Percentiles rank a stretch among this genome's conserved stretches.
These are phyloP conservation scores for Hydrocynus forskahlii DNA, from an alignment of 2,797 vertebrate genomes.

Conservation along the genomic window DNA sequence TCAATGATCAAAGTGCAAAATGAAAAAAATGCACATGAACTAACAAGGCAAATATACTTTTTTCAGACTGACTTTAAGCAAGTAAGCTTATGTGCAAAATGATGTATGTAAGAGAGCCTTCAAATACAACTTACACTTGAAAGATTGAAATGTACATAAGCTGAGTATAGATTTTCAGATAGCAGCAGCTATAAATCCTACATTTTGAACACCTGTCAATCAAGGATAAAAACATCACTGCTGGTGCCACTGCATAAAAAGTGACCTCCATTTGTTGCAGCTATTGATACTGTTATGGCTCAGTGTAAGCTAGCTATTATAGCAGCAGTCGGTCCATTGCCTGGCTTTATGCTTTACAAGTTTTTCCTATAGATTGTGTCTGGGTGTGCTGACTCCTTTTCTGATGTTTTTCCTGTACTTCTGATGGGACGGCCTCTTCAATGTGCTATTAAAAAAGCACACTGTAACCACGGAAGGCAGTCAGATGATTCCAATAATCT, in stretches of 20 bases:
- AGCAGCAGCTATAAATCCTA: not conserved
- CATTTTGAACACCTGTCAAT: not conserved
- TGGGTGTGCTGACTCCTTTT: not conserved
- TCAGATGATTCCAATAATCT: not conserved
- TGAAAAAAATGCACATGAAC: no score
- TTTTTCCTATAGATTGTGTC: not conserved
- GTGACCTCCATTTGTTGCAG: not conserved
- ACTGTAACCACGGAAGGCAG: not conserved
- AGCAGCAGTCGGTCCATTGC: not conserved
- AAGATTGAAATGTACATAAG: not conserved
- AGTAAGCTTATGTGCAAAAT: no score
- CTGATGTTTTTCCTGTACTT: not conserved
- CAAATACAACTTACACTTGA: not conserved
- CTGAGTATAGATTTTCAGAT: not conserved
- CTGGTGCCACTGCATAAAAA: not conserved
- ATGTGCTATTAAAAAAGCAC: not conserved
- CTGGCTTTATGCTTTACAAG: not conserved
- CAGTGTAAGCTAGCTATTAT: constrained; percentile 3
- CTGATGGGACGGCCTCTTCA: not conserved
- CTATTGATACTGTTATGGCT: not conserved
- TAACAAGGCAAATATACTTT: no score
- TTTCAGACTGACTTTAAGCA: no score
- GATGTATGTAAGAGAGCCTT: not conserved
- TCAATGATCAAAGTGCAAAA: no score
- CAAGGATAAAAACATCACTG: not conserved